Percentiles rank a stretch among this genome's conserved stretches.
These are phyloP conservation scores for Dascillus cervinus DNA, from an alignment of 2,888 invertebrate species.

Conservation along the genomic window DNA sequence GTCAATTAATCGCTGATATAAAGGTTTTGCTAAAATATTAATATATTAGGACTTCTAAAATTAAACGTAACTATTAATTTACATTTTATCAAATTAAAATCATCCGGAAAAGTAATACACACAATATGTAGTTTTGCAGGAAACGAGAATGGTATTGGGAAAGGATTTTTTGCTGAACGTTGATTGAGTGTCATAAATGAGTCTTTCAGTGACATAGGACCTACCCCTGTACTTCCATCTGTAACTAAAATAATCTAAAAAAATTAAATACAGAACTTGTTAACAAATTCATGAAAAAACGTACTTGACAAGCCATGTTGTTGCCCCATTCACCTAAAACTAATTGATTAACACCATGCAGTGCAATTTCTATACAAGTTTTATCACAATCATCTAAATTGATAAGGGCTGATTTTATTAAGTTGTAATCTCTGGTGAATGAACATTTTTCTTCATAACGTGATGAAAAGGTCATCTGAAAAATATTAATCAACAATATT, in stretches of 20 bases:
- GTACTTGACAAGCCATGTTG: conserved; percentile 73
- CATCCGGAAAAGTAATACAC: conserved; percentile 60
- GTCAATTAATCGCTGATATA: conserved; percentile 76
- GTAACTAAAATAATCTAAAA: conserved; percentile 61
- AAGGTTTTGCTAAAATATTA: conserved; percentile 51
- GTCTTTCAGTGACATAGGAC: conserved; percentile 54
- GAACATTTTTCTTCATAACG: conserved; percentile 58
- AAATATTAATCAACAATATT: too few relatives aligned
- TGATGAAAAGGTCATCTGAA: conserved; percentile 41
- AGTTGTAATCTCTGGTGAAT: conserved; percentile 84
- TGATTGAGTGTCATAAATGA: conserved; percentile 46
- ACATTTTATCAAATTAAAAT: conserved; percentile 47
- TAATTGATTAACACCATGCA: conserved; percentile 71
- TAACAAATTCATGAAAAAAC: conserved; percentile 5
- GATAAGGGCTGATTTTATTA: conserved; percentile 65
- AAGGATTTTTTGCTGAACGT: conserved; percentile 42
- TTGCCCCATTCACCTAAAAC: conserved; percentile 86
- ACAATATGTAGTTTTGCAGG: conserved; percentile 72
- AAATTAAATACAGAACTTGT: conserved; percentile 5
- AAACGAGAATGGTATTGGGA: conserved; percentile 72
- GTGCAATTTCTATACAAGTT: conserved; percentile 72
- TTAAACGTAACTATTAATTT: conserved; percentile 16
- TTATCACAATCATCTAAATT: conserved; percentile 80
- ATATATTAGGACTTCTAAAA: not conserved
- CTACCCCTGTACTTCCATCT: conserved; percentile 66